Conservation (phyloP, 2,888 invertebrate genomes). For the Gymnosoma rotundatum region DNA sequence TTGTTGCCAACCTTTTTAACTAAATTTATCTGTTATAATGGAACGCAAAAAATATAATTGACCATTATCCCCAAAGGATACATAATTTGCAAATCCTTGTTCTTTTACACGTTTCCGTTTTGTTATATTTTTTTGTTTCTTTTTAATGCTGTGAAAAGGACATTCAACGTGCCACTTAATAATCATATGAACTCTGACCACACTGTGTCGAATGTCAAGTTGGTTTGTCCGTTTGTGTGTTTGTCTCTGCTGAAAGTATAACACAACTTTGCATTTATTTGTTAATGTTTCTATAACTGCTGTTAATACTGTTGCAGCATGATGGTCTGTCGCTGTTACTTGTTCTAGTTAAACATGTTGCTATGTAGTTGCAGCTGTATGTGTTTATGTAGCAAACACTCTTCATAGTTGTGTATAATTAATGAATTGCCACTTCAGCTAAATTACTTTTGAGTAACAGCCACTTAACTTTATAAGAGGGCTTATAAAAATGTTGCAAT, state of each 20-base stretch:
- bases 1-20: conserved; percentile 17
- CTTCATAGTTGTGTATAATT: conserved; percentile 75
- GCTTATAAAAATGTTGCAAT: conserved; percentile 67
- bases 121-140: not conserved
- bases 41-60: conserved; percentile 51
- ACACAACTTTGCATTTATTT: not conserved
- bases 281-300: conserved; percentile 39
- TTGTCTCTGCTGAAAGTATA: not conserved
- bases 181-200: conserved; percentile 61
- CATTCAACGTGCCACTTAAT: conserved; percentile 40
- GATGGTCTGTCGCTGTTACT: conserved; percentile 3
- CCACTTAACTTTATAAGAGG: conserved; percentile 71
- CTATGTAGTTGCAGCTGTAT: conserved; percentile 19
- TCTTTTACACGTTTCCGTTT: conserved; percentile 21
- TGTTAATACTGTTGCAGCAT: conserved; percentile 36
- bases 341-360: conserved; percentile 39
- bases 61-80: conserved; percentile 47
- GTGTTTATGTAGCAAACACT: conserved; percentile 34
- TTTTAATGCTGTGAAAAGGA: not conserved
- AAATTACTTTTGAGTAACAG: conserved; percentile 78
- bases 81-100: conserved; percentile 46
- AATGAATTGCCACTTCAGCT: conserved; percentile 80
- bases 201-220: conserved; percentile 51
- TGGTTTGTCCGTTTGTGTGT: conserved; percentile 16
- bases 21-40: conserved; percentile 33